Percentiles rank a stretch among this genome's conserved stretches.
These are phyloP conservation scores for Lycopodina hypogea DNA, from an alignment of 37 sponge, comb jelly and placozoan species.

Conservation along the genomic window DNA sequence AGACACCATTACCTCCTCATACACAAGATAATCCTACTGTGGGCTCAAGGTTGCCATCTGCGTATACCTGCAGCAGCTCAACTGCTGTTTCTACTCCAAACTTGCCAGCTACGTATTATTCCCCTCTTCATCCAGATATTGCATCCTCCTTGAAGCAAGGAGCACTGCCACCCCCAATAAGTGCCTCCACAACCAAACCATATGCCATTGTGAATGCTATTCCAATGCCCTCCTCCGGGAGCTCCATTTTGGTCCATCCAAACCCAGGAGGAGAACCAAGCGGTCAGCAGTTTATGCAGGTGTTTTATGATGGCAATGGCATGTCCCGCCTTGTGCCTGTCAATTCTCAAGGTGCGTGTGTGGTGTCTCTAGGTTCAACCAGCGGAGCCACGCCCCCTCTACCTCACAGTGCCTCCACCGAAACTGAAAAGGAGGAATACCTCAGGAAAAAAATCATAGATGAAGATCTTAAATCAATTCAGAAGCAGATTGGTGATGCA, in stretches of 20 bases:
- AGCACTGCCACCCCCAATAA: not conserved
- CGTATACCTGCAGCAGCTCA: too few species aligned
- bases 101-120: not conserved
- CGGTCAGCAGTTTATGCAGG: not conserved
- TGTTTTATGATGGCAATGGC: not conserved
- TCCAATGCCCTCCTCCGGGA: slow-evolving; percentile 6
- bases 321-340: not conserved
- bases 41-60: too few species aligned
- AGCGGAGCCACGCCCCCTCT: not conserved
- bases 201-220: slow-evolving; percentile 49
- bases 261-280: not conserved
- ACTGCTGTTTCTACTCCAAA: too few species aligned
- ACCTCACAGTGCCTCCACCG: not conserved
- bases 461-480: slow-evolving; percentile 22
- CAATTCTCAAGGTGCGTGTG: not conserved
- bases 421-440: not conserved
- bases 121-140: not conserved
- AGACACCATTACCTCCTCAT: too few species aligned
- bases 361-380: not conserved
- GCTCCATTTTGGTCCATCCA: not conserved
- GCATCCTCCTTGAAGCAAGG: not conserved
- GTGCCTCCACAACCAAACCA: slow-evolving; percentile 45
- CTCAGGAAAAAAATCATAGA: too few species aligned
- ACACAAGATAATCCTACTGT: too few species aligned
- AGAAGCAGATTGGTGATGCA: slow-evolving; percentile 31